Base-by-base conservation (phyloP, 2,113 vertebrate species). In the Channa maculata region DNA sequence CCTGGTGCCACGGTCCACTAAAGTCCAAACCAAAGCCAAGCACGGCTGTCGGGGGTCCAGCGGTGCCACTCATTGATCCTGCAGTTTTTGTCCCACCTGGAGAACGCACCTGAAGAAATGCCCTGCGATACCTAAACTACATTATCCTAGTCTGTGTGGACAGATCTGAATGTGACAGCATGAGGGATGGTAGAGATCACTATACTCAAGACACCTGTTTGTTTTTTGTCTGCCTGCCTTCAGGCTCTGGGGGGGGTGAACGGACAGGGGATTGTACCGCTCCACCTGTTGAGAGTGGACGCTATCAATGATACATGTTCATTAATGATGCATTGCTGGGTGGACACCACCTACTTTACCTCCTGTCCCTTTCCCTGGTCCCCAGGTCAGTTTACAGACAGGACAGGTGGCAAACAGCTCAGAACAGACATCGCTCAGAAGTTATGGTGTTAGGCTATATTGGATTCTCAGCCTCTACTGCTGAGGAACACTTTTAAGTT, bases 251-350 rank as follows among this genome's bases (percentile, higher is more conserved):
- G 53, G 53, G 24, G 71, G 73, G 58, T 34, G 69, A 62, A 15
- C 12, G 77, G 2, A 43, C 46, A 43, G 63, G 79, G 63, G 77
- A 54, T 10, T 33, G 61, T 59, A 24, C 34, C 1, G 73, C 72
- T 82, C 73, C 55, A 69, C 71, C 68, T 63, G 78, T 61, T 66
- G 79, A 65, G 71, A 71, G 75, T 13, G 72, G 65, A 82, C 48
- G 8, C 33, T 80, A 91, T 94, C 48, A 93, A 94, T 92, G 79
- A 92, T 93, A 70, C 64, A 94, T 84, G 82, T 0, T 1, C 87
- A 92, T 94, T 48, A 94, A 94, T 88, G 65, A 92, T 94, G 86
- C 79, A 94, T 81, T 62, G 45, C 37, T 24, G 4, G 54, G 77
- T 84, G 83, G 75, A 91, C 76, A 62, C 63, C 80, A 72, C 65